A percentile compares a stretch with the other conserved stretches of the same genome.
Conservation (phyloP, 2,113 vertebrate species). For the Prochilodus magdalenae region DNA sequence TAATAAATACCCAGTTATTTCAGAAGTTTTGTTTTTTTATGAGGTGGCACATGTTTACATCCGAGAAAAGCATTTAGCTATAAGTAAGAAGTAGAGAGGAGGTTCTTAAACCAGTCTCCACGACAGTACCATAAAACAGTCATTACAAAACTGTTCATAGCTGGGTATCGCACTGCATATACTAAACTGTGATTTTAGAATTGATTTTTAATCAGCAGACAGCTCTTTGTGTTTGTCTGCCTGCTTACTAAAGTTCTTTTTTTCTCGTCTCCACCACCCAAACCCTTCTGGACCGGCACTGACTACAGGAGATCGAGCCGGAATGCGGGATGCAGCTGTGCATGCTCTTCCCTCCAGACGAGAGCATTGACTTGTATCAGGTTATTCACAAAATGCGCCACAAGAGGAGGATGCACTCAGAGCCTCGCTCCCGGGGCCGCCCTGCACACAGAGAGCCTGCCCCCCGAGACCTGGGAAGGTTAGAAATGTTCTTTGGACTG, state of each 20-base stretch:
- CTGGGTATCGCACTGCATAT: no score
- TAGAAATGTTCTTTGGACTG: slow-evolving; percentile 98
- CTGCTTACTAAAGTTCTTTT: not conserved
- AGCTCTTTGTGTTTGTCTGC: not conserved
- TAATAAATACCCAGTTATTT: no score
- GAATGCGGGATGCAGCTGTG: slow-evolving; percentile 95
- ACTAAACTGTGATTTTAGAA: no score
- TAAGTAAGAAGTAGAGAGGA: no score
- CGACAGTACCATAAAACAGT: no score
- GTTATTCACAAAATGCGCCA: slow-evolving; percentile 97
- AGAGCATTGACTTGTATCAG: slow-evolving; percentile 97
- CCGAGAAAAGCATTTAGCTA: no score
- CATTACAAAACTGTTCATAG: no score
- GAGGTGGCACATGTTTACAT: no score
- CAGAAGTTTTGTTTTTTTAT: no score
- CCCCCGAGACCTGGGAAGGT: slow-evolving; percentile 98
- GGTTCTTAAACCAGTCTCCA: no score
- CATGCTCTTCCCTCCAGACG: slow-evolving; percentile 93
- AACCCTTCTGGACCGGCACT: not conserved
- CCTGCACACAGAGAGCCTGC: slow-evolving; percentile 88
- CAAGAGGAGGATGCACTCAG: slow-evolving; percentile 94
- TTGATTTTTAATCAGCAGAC: no score
- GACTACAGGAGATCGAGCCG: slow-evolving; percentile 91
- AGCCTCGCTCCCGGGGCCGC: slow-evolving; percentile 91
- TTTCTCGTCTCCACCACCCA: not conserved